Base-by-base conservation (phyloP, 1,140 invertebrate genomes). In the Cardiocondyla obscurior region DNA sequence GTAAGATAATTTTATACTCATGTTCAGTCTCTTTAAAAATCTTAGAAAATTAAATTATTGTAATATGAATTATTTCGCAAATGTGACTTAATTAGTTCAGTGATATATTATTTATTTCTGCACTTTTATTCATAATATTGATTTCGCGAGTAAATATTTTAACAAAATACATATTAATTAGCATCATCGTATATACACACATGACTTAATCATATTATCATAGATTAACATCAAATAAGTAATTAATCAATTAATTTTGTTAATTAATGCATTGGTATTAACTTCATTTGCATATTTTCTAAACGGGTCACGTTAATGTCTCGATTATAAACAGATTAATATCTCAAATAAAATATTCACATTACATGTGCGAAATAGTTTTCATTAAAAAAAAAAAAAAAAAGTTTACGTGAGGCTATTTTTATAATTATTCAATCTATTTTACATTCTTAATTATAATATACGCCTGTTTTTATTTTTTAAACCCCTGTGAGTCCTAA, bases 141-240 rank as follows among this genome's bases (percentile, higher is more conserved):
- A 67, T 39, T 77, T 67, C 10, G 3, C 46, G 14, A 65, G 58
- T 42, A 51, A 79, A 79, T 67, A 79, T 44, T 53, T 64, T 79
- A 36, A 67, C 10, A 10, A 14, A 30, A 39, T 67, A 19, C 25
- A 65, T 39, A 79, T 79, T 77, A 77, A 77, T 67, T 51, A 12
- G 8, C 30, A 39, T 53, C 2, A 62, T 49, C 58, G 14, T 7
- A 5, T 77, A 33, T 44, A 57, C 16, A 3, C 10, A 14, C 8
- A n/a, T n/a, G 16, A 36, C 30, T 51, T 36, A 51, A 67, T 67
- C 22, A 30, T 28, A 77, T 77, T 77, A 39, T 2, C 16, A 3
- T 39, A 25, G n/a, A 60, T 60, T 62, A 62, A 64, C 16, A 10
- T 76, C 6, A 36, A 44, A 64, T 2, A 51, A 22, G n/a, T 55